Base-by-base conservation (phyloP, 2,888 invertebrate species). In the Phrixothrix hirtus region DNA sequence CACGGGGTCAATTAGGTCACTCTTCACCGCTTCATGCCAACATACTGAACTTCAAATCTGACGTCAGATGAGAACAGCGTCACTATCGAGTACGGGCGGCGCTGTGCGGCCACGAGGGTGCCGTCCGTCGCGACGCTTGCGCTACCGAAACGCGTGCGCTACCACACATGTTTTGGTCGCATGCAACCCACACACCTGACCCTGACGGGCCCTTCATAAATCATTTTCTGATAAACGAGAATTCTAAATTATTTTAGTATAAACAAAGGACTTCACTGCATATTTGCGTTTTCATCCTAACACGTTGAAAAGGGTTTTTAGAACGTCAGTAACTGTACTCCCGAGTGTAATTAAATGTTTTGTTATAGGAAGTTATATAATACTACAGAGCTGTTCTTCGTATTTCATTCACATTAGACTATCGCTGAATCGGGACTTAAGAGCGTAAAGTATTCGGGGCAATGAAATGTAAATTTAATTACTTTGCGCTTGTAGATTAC, bases 11-110 rank as follows among this genome's bases (percentile, higher is more conserved):
- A 64, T 63, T 55, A 61, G 70, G 66, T 69, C 70, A 69, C 70
- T 69, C 71, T 69, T 71, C 70, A 70, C 70, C 72, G 72, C 69
- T 68, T 70, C 73, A 72, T 74, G 69, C 70, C 71, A 73, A 67
- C 71, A 69, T 69, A 72, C 72, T 72, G 69, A 69, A 64, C 65
- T 61, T 61, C 67, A 67, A 59, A 60, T 65, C 69, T 71, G 69
- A 68, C 72, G 71, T 71, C 72, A 67, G 73, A 69, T 67, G 66
- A 66, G 69, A 69, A 65, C 71, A 71, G 72, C 73, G 74, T 71
- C 73, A 73, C 74, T 75, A 71, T 72, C 72, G 74, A 70, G 68
- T 66, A 68, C 70, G 70, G 72, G 71, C 71, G 70, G 68, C 71
- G 72, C 66, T 66, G 66, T 65, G 63, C 66, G 59, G 66, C 72